Percentiles rank a stretch among this genome's conserved stretches.
Conservation (phyloP, 1,140 invertebrate genomes). For the Thrips palmi region DNA sequence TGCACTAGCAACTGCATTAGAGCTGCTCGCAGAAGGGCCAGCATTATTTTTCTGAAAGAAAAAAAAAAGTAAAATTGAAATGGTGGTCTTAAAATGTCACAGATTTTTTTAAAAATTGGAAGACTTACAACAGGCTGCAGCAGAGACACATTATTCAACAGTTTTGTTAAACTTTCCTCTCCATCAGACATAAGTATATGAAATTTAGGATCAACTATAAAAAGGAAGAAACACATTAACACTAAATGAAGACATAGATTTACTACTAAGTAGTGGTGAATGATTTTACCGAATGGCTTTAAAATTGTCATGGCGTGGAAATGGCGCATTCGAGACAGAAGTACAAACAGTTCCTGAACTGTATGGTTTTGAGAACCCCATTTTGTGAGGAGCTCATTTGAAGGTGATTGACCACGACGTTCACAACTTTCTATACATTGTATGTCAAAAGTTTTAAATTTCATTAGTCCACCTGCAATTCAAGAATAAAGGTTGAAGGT, state of each 20-base stretch:
- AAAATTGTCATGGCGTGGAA: conserved; percentile 48
- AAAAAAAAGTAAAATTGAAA: background rate
- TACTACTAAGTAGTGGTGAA: background rate
- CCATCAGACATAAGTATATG: conserved; percentile 32
- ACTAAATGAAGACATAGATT: background rate
- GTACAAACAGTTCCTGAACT: conserved; percentile 51
- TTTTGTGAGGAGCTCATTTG: conserved; percentile 47
- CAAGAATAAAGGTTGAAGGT: conserved; percentile 5
- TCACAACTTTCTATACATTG: conserved; percentile 28
- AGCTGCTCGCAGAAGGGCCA: background rate
- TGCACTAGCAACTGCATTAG: background rate
- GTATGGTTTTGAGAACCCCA: conserved; percentile 70
- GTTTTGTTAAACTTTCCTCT: conserved; percentile 21
- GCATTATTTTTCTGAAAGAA: background rate
- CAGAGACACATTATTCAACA: background rate
- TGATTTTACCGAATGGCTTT: conserved; percentile 30
- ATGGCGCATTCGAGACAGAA: conserved; percentile 49
- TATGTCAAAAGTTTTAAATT: conserved; percentile 27
- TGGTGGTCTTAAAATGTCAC: background rate
- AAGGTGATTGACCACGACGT: conserved; percentile 38
- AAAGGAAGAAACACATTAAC: conserved; percentile 4
- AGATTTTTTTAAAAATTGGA: background rate
- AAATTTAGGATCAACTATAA: conserved; percentile 33
- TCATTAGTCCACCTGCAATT: conserved; percentile 28
- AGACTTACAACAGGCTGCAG: background rate